Percentiles rank a stretch among this genome's conserved stretches.
Evolutionary conservation across 2,888 invertebrate genomes (phyloP).

Genomic region (Dexiosoma caninum): DNA sequence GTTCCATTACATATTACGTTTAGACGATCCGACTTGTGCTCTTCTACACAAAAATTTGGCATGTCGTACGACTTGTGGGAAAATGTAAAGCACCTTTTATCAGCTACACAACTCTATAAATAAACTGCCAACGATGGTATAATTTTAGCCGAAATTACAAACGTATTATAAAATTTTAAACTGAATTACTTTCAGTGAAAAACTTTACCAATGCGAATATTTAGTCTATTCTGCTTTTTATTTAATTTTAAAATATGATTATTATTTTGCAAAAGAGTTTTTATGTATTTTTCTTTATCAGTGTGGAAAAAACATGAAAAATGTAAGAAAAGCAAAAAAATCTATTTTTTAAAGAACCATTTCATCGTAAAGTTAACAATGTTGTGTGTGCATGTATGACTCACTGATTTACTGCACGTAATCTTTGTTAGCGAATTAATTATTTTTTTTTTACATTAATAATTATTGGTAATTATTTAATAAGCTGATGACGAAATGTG

Average conservation of each 20-base stretch:
- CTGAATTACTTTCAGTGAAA: background rate
- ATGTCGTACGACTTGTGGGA: no score
- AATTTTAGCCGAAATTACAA: no score
- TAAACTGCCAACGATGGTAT: no score
- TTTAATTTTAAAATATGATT: constrained; percentile 18
- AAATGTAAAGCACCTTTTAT: no score
- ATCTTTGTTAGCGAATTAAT: constrained; percentile 44
- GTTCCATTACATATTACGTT: no score
- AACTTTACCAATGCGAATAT: constrained; percentile 2
- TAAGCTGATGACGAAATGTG: background rate
- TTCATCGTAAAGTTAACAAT: constrained; percentile 43
- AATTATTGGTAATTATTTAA: constrained; percentile 16
- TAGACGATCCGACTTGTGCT: no score
- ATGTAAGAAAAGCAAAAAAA: constrained; percentile 5
- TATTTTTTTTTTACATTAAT: constrained; percentile 1
- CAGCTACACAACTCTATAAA: no score
- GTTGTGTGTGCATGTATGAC: constrained; percentile 30
- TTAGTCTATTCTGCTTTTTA: constrained; percentile 19
- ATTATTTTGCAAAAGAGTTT: constrained; percentile 23
- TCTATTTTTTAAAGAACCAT: constrained; percentile 9
- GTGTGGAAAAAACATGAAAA: background rate
- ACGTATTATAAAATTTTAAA: background rate
- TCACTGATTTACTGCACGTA: constrained; percentile 47
- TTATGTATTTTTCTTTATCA: constrained; percentile 33
- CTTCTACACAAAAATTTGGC: no score